Evolutionary conservation across 2,888 invertebrate species (phyloP).

Genomic region (Tanypteryx hageni): DNA sequence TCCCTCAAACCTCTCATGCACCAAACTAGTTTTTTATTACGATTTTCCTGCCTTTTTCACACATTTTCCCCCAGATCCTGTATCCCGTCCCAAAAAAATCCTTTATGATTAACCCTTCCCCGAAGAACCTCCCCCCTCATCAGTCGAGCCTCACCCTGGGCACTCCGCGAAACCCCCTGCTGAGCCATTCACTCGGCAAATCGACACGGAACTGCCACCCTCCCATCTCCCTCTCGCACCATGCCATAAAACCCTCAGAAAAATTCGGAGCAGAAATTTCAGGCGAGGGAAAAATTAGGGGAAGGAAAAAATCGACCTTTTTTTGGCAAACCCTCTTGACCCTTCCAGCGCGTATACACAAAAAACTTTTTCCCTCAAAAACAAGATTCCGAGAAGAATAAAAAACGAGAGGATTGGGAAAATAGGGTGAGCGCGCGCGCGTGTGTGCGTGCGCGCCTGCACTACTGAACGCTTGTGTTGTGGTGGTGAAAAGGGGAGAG

Average conservation of each 20-base stretch:
- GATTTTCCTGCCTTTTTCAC: conserved; percentile 52
- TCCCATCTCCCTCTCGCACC: background rate
- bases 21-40: conserved; percentile 51
- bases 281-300: conserved; percentile 31
- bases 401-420: conserved; percentile 14
- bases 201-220: conserved; percentile 44
- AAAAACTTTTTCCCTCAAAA: conserved; percentile 34
- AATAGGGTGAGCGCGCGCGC: conserved; percentile 3
- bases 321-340: conserved; percentile 55
- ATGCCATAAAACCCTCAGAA: conserved; percentile 25
- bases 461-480: conserved; percentile 29
- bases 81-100: conserved; percentile 32
- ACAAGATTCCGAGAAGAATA: background rate
- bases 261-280: conserved; percentile 39
- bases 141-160: background rate
- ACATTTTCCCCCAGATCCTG: conserved; percentile 53
- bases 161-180: background rate
- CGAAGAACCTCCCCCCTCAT: conserved; percentile 30
- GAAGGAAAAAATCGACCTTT: conserved; percentile 40
- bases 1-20: background rate
- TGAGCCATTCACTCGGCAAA: conserved; percentile 47
- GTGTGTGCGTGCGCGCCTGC: conserved; percentile 11
- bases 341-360: conserved; percentile 10
- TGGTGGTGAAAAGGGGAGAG: conserved; percentile 43
- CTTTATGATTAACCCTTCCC: conserved; percentile 55